A percentile compares a stretch with the other conserved stretches of the same genome.
phyloP scores from a whole-genome alignment of 2,888 invertebrate species.

The Lutraria lutraria region DNA sequence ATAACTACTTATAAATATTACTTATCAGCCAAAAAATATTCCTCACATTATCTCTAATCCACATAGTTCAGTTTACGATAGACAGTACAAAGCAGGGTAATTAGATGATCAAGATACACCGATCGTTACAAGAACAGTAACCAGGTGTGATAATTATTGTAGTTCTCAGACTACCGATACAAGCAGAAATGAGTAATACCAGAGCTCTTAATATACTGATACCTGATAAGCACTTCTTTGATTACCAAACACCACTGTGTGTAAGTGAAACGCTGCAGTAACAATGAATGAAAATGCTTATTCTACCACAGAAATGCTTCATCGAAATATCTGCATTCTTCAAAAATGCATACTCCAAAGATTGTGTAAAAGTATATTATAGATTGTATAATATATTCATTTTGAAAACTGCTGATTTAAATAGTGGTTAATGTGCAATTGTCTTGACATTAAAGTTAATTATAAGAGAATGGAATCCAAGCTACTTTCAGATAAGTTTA shows the following conservation, averaged over 20 bases:
- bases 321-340: not conserved
- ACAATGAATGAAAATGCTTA: not conserved
- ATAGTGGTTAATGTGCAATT: too few relatives aligned
- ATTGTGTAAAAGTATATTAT: not conserved
- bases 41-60: not conserved
- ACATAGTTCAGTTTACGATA: not conserved
- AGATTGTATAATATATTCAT: not conserved
- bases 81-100: not conserved
- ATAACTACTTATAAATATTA: not conserved
- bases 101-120: slow-evolving; percentile 9
- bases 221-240: not conserved
- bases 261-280: not conserved
- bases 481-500: too few relatives aligned
- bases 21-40: not conserved
- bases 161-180: not conserved
- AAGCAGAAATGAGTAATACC: not conserved
- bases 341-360: too few relatives aligned
- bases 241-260: not conserved
- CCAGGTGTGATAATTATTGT: not conserved
- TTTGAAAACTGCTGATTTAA: too few relatives aligned
- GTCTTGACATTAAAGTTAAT: too few relatives aligned
- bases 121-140: not conserved
- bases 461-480: too few relatives aligned
- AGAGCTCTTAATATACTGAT: slow-evolving; percentile 5
- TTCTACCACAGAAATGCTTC: not conserved